A percentile compares a stretch with the other conserved stretches of the same genome.
Evolutionary conservation across 2,113 vertebrate genomes (phyloP).

Genomic region (Myiopsitta monachus): DNA sequence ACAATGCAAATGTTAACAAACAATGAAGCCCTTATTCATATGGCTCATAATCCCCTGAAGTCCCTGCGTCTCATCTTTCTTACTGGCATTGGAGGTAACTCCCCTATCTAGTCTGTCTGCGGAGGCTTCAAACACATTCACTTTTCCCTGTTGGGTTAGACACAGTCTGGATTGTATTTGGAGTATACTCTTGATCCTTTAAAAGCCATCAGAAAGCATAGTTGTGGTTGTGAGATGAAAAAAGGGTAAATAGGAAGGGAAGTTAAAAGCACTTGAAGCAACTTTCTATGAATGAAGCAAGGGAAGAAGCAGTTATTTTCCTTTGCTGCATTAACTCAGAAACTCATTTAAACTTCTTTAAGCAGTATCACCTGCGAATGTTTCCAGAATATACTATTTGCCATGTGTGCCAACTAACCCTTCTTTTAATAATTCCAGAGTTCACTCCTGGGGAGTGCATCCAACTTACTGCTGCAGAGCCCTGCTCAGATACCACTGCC

Average conservation of each 20-base stretch:
- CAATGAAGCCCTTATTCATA: background rate
- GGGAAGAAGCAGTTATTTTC: background rate
- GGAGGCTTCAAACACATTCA: background rate
- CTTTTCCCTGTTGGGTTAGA: background rate
- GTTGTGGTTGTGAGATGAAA: background rate
- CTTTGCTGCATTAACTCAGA: background rate
- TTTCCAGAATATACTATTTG: background rate
- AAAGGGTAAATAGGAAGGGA: background rate
- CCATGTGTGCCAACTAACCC: background rate
- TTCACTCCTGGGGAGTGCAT: slow-evolving; percentile 81
- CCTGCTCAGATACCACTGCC: slow-evolving; percentile 85
- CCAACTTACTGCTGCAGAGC: slow-evolving; percentile 86
- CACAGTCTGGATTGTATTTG: background rate
- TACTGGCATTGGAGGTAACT: background rate
- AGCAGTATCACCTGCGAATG: background rate
- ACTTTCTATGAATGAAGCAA: background rate
- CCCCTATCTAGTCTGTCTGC: background rate
- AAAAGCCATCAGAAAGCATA: background rate
- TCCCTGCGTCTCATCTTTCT: background rate
- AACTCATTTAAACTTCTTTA: background rate
- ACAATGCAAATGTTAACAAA: background rate
- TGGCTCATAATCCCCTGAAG: background rate
- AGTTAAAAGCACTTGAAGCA: background rate
- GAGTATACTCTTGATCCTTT: background rate
- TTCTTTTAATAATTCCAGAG: slow-evolving; percentile 71